Conservation (phyloP, 2,113 vertebrate species). For the western clawed frog (Xenopus tropicalis) region UCB_Xtro_10.0 CM004447.2:144436501-144437000, state of each 20-base stretch:
- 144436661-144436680: too few relatives aligned
- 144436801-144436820: not conserved
- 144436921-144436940: constrained; percentile 53
- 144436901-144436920: constrained; percentile 46
- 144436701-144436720: not conserved
- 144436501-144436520: too few relatives aligned
- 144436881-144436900: constrained; percentile 52
- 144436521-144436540: too few relatives aligned
- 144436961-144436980: constrained; percentile 56
- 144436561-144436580: too few relatives aligned
- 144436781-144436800: constrained; percentile 9
- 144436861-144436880: constrained; percentile 54
- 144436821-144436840: constrained; percentile 48
- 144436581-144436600: too few relatives aligned
- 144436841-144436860: constrained; percentile 52
- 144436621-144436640: too few relatives aligned
- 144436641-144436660: too few relatives aligned
- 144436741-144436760: not conserved
- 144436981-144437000: constrained; percentile 61
- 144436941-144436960: constrained; percentile 61
- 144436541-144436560: too few relatives aligned
- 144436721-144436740: not conserved
- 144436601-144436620: too few relatives aligned
- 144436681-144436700: too few relatives aligned
- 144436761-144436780: not conserved